Base-by-base conservation (phyloP, 2,113 vertebrate genomes). In the Poicephalus gulielmi region DNA sequence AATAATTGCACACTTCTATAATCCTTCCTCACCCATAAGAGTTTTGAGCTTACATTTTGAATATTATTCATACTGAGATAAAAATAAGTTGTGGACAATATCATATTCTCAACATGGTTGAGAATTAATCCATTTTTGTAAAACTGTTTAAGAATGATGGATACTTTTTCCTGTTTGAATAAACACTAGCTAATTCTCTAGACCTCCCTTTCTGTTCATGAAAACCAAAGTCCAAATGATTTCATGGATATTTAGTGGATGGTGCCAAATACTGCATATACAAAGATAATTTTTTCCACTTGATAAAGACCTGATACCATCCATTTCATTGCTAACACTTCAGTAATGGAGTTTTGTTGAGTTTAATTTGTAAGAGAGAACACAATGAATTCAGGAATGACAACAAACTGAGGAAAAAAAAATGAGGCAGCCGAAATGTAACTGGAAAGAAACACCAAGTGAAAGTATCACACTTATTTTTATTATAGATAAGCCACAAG, bases 21-120 rank as follows among this genome's bases (percentile, higher is more conserved):
- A 96, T 94, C 94, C 92, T 95, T 92, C 43, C 49, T 87, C 53
- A 76, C 57, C 12, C 89, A 0, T 66, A 94, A 82, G 33, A 73
- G 41, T 90, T 83, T 70, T 52, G 33, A 93, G 75, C 86, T 95
- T 90, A 83, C 17, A 81, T 77, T 93, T 74, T 52, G 28, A 37
- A 50, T 82, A 75, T 50, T 83, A 90, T 46, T 96, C 86, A 89
- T 52, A 92, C 30, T 74, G 17, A 41, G 83, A 90, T 71, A 92
- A 95, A 97, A 95, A 94, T 94, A 95, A 94, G 82, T 83, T 75
- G 22, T 86, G 64, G 89, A 88, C 78, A 94, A 47, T 93, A 88
- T 73, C 47, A 68, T 55, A 63, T 70, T 74, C 94, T 92, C 71
- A 92, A 80, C 35, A 67, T n/a, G 23, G 70, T 35, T 49, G 30